Percentiles rank a stretch among this genome's conserved stretches.
Evolutionary conservation across 2,888 invertebrate genomes (phyloP).

Genomic region (Luperina nickerlii): DNA sequence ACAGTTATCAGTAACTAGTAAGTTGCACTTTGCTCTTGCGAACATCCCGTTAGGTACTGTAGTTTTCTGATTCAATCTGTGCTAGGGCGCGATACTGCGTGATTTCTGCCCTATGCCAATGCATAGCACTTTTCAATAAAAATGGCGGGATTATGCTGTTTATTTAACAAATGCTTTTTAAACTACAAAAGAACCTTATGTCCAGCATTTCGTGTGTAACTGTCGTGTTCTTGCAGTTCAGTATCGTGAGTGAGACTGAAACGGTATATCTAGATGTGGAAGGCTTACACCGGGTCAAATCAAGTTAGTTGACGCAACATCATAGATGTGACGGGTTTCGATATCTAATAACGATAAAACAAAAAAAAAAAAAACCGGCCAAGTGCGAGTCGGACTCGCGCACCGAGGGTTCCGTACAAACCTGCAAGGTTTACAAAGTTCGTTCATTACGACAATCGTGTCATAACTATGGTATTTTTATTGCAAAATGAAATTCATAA

Average conservation of each 20-base stretch:
- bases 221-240: background rate
- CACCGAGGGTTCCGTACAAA: no score
- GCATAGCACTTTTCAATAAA: no score
- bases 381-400: no score
- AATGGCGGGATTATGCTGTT: background rate
- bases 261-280: background rate
- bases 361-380: no score
- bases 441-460: no score
- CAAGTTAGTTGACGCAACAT: no score
- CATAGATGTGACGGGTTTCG: no score
- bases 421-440: no score
- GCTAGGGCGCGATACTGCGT: background rate
- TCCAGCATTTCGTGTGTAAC: background rate
- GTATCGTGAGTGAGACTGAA: background rate
- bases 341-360: no score
- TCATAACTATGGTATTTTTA: no score
- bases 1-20: conserved; percentile 28
- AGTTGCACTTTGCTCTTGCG: conserved; percentile 51
- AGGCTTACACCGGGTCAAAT: background rate
- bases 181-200: background rate
- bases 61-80: conserved; percentile 24
- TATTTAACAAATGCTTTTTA: background rate
- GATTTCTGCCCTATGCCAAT: background rate
- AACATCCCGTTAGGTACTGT: conserved; percentile 25
- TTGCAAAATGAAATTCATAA: no score